phyloP scores from a whole-genome alignment of 2,113 vertebrate genomes.

The Ochotona curzoniae region DNA sequence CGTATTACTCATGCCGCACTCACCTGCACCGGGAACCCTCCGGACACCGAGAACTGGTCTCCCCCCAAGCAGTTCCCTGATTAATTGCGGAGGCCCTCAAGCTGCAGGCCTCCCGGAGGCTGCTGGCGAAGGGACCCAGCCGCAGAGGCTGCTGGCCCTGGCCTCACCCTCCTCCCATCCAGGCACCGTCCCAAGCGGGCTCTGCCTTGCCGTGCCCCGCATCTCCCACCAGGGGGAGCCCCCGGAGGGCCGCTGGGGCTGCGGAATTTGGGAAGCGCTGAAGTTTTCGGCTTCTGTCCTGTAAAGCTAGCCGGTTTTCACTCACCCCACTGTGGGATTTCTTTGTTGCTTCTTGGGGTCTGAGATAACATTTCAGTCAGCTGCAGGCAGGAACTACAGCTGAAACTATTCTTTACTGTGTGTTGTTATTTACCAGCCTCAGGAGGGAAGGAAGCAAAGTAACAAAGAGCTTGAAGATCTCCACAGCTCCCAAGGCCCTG shows the following conservation, averaged over 20 bases:
- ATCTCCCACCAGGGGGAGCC: slow-evolving; percentile 79
- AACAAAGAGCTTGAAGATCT: slow-evolving; percentile 43
- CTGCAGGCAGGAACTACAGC: slow-evolving; percentile 20
- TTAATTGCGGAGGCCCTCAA: neutral
- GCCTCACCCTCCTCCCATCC: neutral
- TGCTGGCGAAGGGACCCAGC: neutral
- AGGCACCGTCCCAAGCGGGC: neutral
- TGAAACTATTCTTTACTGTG: neutral
- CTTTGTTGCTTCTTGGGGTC: slow-evolving; percentile 78
- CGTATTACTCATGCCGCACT: neutral
- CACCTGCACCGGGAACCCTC: neutral
- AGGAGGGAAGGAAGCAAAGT: slow-evolving; percentile 21
- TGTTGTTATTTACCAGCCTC: slow-evolving; percentile 43
- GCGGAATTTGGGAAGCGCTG: slow-evolving; percentile 59
- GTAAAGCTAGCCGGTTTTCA: slow-evolving; percentile 53
- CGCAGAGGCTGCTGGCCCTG: no score
- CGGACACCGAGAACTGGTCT: neutral
- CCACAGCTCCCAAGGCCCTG: slow-evolving; percentile 61
- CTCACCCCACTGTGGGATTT: slow-evolving; percentile 67
- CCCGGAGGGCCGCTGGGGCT: slow-evolving; percentile 71
- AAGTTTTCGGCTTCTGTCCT: slow-evolving; percentile 76
- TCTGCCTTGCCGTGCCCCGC: slow-evolving; percentile 53
- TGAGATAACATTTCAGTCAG: slow-evolving; percentile 61
- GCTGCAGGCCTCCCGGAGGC: neutral
- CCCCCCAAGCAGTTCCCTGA: neutral